Evolutionary conservation across 2,888 invertebrate genomes (phyloP), one percentile per base, ranked within the genome.

Genomic region (Eledone cirrhosa): DNA sequence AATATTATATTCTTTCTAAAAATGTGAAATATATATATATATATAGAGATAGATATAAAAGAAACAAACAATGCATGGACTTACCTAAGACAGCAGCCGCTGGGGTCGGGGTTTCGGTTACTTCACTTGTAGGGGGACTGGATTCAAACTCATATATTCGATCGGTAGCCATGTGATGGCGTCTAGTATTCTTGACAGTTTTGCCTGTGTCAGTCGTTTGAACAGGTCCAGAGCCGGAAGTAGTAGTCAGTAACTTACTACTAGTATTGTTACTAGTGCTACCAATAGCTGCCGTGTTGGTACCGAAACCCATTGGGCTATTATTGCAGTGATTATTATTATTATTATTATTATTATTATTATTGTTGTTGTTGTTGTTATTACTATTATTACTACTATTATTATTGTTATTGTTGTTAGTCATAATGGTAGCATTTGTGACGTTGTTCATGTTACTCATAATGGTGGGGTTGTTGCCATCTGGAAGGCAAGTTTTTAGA

Each of bases 111-210:
- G 72, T 41, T 33, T 72, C 72, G 24, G 31, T 72, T 33, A n/a
- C 33, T 13, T 72, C 72, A 31, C 72, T 72, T 31, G 72, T 72
- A n/a, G 72, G 72, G n/a, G 72, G 72, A 72, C 72, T 72, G n/a
- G 72, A 72, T 33, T 72, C 72, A 72, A 72, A 72, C 72, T 72
- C 72, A 22, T 72, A 72, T 31, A 72, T 72, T 41, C 72, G 13
- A n/a, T 72, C 72, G 3, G 72, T 72, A 31, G 72, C 72, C 11
- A 41, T 41, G 7, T 72, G 72, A 19, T 72, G 72, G 41, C 24
- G 63, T 24, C 33, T 22, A 22, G 22, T 31, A 13, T 41, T n/a
- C 41, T 72, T 72, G n/a, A n/a, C 31, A 72, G 31, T 72, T 31
- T 72, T 72, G 33, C 41, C 41, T 13, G 33, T 33, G 13, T 72